A percentile compares a stretch with the other conserved stretches of the same genome.
These are phyloP conservation scores for Chironomus tentans DNA, from an alignment of 2,888 invertebrate genomes.

Conservation along the genomic window DNA sequence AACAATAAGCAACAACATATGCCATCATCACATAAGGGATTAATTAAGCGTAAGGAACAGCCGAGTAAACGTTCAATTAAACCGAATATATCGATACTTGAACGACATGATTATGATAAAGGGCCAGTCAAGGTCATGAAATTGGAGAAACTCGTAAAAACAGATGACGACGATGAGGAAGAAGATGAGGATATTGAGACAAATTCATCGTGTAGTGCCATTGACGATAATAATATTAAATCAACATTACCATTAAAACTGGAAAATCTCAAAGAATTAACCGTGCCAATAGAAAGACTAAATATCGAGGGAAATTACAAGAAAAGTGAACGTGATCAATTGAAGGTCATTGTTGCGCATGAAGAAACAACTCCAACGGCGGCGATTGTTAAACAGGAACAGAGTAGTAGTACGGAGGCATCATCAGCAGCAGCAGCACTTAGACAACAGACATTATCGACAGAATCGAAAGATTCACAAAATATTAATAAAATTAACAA, in stretches of 20 bases:
- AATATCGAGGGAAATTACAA: neutral
- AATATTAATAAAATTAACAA: constrained; percentile 19
- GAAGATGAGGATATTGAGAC: neutral
- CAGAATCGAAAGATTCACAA: constrained; percentile 10
- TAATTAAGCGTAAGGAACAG: neutral
- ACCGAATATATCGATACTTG: constrained; percentile 3
- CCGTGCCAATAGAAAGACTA: neutral
- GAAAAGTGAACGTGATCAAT: neutral
- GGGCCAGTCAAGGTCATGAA: neutral
- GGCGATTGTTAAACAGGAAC: constrained; percentile 4
- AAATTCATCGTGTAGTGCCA: neutral
- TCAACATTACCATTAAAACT: neutral
- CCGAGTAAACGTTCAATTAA: neutral
- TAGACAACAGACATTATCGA: neutral
- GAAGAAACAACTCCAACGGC: neutral
- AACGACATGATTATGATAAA: constrained; percentile 10
- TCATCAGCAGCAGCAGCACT: neutral
- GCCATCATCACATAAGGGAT: neutral
- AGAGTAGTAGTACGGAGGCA: neutral
- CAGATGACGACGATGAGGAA: neutral
- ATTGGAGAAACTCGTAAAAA: neutral
- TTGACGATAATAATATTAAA: neutral
- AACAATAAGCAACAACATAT: neutral
- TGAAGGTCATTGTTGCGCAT: constrained; percentile 12
- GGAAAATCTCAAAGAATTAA: neutral